Evolutionary conservation across 2,888 invertebrate genomes (phyloP).

Genomic region (Melieria picta): DNA sequence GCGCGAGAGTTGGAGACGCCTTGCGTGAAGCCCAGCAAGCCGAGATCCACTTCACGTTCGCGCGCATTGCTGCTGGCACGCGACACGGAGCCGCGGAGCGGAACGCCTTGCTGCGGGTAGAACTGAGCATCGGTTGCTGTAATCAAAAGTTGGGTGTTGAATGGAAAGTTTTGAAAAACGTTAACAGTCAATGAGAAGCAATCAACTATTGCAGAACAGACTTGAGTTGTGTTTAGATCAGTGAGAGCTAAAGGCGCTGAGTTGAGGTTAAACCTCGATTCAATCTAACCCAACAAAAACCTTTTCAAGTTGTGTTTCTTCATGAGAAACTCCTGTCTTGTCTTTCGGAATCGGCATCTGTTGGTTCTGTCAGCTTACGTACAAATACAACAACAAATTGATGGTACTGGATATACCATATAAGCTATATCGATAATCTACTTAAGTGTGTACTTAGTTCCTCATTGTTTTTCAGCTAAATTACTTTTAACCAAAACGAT

Average conservation of each 20-base stretch:
- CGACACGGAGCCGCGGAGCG: conserved; percentile 51
- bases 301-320: too few species aligned
- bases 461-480: too few species aligned
- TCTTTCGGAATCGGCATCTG: too few species aligned
- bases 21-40: conserved; percentile 48
- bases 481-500: too few species aligned
- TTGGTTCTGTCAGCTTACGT: too few species aligned
- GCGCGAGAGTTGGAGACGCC: conserved; percentile 56
- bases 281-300: too few species aligned
- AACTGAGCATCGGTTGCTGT: conserved; percentile 14
- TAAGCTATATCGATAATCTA: too few species aligned
- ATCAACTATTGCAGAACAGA: too few species aligned
- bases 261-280: neutral
- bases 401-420: too few species aligned
- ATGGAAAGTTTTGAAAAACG: neutral
- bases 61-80: conserved; percentile 55
- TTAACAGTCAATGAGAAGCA: neutral
- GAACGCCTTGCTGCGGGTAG: conserved; percentile 6
- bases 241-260: neutral
- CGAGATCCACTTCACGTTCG: conserved; percentile 52
- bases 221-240: neutral
- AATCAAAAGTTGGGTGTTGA: neutral
- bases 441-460: too few species aligned
- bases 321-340: too few species aligned
- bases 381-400: too few species aligned